Conservation (phyloP, 2,113 vertebrate species). For the Menidia beryllina region DNA sequence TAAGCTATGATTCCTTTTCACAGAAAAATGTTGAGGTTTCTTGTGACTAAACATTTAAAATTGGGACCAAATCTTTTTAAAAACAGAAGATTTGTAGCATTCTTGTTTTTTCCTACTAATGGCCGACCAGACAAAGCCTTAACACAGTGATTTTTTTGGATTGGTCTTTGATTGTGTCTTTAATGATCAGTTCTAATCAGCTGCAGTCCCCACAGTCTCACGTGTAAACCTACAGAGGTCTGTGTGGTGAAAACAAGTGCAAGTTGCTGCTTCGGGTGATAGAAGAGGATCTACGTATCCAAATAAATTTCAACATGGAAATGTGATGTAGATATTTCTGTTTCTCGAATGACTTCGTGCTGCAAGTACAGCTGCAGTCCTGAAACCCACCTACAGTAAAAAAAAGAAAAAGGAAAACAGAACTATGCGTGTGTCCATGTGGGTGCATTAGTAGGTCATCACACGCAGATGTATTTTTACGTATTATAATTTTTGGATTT, state of each 20-base stretch:
- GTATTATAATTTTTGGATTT: constrained; percentile 19
- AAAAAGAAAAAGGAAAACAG: constrained; percentile 13
- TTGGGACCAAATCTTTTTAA: too few species aligned
- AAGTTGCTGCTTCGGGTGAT: constrained; percentile 4
- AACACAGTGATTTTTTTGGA: not conserved
- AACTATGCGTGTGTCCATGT: constrained; percentile 3
- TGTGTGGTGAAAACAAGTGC: constrained; percentile 2
- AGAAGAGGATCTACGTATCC: constrained; percentile 3
- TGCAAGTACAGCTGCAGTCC: constrained; percentile 19
- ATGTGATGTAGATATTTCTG: constrained; percentile 45
- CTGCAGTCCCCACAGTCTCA: not conserved
- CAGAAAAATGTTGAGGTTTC: too few species aligned
- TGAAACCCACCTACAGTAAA: constrained; percentile 1
- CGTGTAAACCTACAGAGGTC: not conserved
- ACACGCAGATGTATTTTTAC: constrained; percentile 18
- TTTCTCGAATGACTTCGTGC: constrained; percentile 23
- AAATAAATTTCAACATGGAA: constrained; percentile 15
- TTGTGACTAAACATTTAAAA: too few species aligned
- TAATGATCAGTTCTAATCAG: not conserved
- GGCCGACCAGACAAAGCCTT: too few species aligned
- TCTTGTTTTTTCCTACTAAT: too few species aligned
- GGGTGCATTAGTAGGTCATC: constrained; percentile 14
- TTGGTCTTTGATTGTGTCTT: not conserved
- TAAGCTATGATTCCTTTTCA: too few species aligned
- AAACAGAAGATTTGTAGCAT: not conserved